Base-by-base conservation (phyloP, 2,113 vertebrate genomes). In the Platichthys flesus region DNA sequence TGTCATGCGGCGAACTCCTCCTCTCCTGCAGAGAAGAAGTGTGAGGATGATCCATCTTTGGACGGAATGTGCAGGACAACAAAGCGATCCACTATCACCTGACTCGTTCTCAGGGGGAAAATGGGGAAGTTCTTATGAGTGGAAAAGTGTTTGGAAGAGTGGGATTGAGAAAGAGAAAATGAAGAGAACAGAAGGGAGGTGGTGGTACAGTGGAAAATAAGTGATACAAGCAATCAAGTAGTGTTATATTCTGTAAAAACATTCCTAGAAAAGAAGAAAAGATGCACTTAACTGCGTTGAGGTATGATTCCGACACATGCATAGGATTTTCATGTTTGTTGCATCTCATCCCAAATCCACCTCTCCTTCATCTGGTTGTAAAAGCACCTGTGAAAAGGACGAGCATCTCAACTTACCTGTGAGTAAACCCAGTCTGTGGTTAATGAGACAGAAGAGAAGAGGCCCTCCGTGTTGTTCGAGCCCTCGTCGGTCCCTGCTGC, bases 11-110 rank as follows among this genome's bases (percentile, higher is more conserved):
- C 74, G 49, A 37, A 59, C 58, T 60, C 28, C 57, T 59, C 31
- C 31, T 12, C 47, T 64, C 55, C 70, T 69, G 74, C 67, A 66
- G 71, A 84, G 77, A 82, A 78, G 42, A 71, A 64, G 69, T 57
- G 70, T 56, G 70, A 85, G 79, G 70, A 83, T 84, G 76, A 84
- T 85, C 80, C 67, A 40, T 79, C 55, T 68, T 23, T 57, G 57
- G 60, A 58, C 71, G 49, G 71, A 81, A 82, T 26, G 63, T 82
- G 76, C 63, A 60, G 63, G 57, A 67, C 4, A 63, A 79, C 83
- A 83, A 85, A 83, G 37, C 40, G 4, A n/a, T 58, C 67, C 9
- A 2, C 65, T 54, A 6, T 59, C 67, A 59, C 18, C 51, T 42
- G 47, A 63, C n/a, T 66, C 71, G 28, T 47, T 69, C 52, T 6